phyloP scores from a whole-genome alignment of 2,797 vertebrate species.

The Emydoidea blandingii region DNA sequence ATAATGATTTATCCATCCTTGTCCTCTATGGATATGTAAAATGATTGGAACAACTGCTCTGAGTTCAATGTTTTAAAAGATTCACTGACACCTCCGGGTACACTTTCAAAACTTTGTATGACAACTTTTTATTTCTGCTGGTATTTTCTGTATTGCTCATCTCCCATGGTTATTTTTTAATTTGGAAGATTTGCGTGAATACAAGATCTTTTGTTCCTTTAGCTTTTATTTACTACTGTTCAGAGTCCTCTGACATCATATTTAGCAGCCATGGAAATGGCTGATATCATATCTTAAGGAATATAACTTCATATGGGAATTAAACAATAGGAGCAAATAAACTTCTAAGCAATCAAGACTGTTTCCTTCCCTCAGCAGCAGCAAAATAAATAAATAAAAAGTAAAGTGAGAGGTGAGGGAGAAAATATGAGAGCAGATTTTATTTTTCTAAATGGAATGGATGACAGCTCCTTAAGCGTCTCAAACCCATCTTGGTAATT shows the following conservation, averaged over 20 bases:
- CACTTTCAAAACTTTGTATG: background rate
- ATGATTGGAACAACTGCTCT: background rate
- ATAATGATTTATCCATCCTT: no score
- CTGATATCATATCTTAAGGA: conserved; percentile 50
- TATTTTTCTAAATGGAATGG: background rate
- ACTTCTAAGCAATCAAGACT: conserved; percentile 12
- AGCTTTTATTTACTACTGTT: background rate
- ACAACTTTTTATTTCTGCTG: background rate
- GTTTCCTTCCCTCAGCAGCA: background rate
- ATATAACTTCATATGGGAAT: conserved; percentile 39
- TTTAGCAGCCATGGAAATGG: conserved; percentile 63
- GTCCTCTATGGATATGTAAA: background rate
- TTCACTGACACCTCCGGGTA: background rate
- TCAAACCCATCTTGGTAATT: background rate
- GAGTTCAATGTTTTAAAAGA: background rate
- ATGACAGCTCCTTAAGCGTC: background rate
- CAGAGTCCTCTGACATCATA: conserved; percentile 40
- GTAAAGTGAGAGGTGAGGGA: background rate
- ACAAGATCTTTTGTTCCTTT: background rate
- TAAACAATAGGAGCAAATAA: conserved; percentile 53
- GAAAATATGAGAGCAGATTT: background rate
- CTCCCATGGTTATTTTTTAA: no score
- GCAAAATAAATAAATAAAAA: background rate
- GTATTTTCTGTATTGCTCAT: background rate
- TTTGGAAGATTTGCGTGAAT: no score